phyloP scores from a whole-genome alignment of 2,113 vertebrate species.

The Nesoenas mayeri region DNA sequence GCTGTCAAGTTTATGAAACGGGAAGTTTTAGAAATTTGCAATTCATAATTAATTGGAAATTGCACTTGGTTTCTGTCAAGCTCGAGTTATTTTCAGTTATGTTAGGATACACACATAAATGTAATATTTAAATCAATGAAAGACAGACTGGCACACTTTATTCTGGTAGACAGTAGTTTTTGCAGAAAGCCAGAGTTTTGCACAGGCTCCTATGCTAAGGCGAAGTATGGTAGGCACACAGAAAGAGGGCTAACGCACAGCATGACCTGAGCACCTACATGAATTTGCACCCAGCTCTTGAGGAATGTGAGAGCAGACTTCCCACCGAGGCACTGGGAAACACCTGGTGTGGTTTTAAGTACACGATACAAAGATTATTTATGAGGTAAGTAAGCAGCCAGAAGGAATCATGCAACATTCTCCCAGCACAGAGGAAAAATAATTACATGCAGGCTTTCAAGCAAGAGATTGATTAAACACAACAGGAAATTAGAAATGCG shows the following conservation, averaged over 20 bases:
- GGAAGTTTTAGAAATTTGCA: neutral
- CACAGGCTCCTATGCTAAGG: neutral
- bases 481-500: conserved; percentile 31
- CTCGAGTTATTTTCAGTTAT: neutral
- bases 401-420: neutral
- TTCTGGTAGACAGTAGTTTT: neutral
- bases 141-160: neutral
- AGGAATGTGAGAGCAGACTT: neutral
- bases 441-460: neutral
- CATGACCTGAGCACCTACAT: neutral
- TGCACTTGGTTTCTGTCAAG: neutral
- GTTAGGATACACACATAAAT: neutral
- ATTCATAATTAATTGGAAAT: neutral
- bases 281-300: neutral
- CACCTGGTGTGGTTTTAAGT: neutral
- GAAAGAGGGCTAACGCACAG: neutral
- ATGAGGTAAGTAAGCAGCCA: neutral
- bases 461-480: conserved; percentile 14
- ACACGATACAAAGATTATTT: neutral
- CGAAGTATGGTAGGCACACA: neutral
- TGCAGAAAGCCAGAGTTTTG: neutral
- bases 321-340: neutral
- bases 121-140: neutral
- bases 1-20: neutral
- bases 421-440: neutral